phyloP scores from a whole-genome alignment of 2,888 invertebrate species.

The Morpho achilles region DNA sequence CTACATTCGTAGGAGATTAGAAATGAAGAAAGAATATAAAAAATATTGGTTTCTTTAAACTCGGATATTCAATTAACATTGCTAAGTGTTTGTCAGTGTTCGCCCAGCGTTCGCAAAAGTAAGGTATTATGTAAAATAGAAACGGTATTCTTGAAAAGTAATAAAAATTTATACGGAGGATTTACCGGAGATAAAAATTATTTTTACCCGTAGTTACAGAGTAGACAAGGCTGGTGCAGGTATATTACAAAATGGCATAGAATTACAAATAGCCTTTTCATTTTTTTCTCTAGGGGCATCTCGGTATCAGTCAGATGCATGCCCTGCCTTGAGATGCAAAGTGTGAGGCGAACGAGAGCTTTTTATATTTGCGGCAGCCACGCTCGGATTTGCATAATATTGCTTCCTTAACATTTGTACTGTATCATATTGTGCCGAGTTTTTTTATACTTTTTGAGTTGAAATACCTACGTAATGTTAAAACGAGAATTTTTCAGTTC shows the following conservation, averaged over 20 bases:
- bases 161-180: constrained; percentile 10
- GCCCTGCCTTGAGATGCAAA: constrained; percentile 79
- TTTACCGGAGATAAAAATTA: too few species aligned
- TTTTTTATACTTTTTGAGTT: constrained; percentile 7
- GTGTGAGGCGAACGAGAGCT: constrained; percentile 68
- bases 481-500: not conserved
- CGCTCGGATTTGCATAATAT: constrained; percentile 77
- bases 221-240: constrained; percentile 44
- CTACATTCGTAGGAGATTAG: too few species aligned
- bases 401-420: constrained; percentile 75
- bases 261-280: constrained; percentile 74
- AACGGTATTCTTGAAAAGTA: constrained; percentile 22
- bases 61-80: too few species aligned
- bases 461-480: constrained; percentile 7
- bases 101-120: too few species aligned
- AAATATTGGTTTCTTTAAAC: too few species aligned
- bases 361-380: constrained; percentile 75
- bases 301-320: constrained; percentile 71
- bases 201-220: not conserved
- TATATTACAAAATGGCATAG: constrained; percentile 63
- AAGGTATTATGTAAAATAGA: constrained; percentile 14
- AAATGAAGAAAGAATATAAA: too few species aligned
- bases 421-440: constrained; percentile 40
- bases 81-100: too few species aligned
- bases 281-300: constrained; percentile 71